Evolutionary conservation across 2,797 vertebrate species (phyloP), one percentile per base, ranked within the genome.

Genomic region (Thalassophryne amazonica): DNA sequence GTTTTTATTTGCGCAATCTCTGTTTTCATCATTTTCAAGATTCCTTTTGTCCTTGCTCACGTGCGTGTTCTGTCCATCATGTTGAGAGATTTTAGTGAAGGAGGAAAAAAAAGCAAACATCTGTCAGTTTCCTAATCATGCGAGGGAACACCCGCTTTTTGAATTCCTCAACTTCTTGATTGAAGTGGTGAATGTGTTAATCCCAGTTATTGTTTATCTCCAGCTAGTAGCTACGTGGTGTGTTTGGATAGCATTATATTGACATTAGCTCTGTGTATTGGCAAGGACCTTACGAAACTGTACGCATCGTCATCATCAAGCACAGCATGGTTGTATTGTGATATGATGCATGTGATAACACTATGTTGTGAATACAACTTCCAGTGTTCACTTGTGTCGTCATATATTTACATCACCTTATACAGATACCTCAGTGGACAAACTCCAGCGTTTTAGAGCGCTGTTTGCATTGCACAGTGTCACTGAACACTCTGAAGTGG

Each of bases 191-290:
- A 11, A 12, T 4, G 6, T 34, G 21, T 1, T 24, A 6, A 36
- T 37, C 21, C 4, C 19, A 16, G 11, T 36, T 37, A 16, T 35
- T n/a, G n/a, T n/a, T 22, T 19, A 20, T 45, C 42, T 39, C 23
- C n/a, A 21, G 30, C 11, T n/a, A n/a, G n/a, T n/a, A 34, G 10
- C 33, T 34, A 22, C 22, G 42, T 19, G 52, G 27, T 63, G 20
- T 47, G 14, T 55, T 23, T 49, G 25, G 25, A n/a, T 38, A 6
- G 11, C 39, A 45, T 20, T 28, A 29, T 69, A 39, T 38, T 32
- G 33, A 50, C 33, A 15, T n/a, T n/a, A n/a, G n/a, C n/a, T n/a
- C n/a, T n/a, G n/a, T n/a, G n/a, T n/a, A n/a, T n/a, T n/a, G n/a
- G n/a, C n/a, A n/a, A n/a, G n/a, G n/a, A n/a, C n/a, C n/a, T n/a